Evolutionary conservation across 2,797 vertebrate genomes (phyloP), one percentile per base, ranked within the genome.

Genomic region (Eupleurogrammus muticus): DNA sequence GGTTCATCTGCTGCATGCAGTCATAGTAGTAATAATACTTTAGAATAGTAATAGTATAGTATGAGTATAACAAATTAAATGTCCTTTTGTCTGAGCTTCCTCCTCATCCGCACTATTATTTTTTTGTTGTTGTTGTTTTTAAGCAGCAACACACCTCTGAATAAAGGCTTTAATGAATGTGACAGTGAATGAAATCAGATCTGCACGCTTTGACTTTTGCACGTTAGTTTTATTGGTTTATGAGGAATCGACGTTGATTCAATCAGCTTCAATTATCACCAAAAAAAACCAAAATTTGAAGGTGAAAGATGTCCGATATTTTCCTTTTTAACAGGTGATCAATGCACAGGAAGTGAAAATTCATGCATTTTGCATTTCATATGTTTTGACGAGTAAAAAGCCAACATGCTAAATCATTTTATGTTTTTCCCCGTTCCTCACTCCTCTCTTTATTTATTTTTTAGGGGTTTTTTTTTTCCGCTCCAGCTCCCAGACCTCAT

Each of bases 331-430:
- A 71, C 86, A 84, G 80, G 82, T 90, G 79, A 92, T 92, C 80
- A 71, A 84, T 68, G 58, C 58, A 81, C 48, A 64, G 82, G 76
- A 87, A 81, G 80, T 5, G 63, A 47, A 77, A 73, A 52, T 87
- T 83, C 61, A 61, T 66, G 80, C 83, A 11, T 88, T 66, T 73
- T 85, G 87, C 88, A 90, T 79, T 83, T 87, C 35, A 70, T 16
- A 68, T 89, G 55, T 69, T 21, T 85, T 85, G 90, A 81, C 61
- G 86, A 87, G 87, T n/a, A 89, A 87, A 91, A 82, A 78, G 84
- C 89, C 92, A 94, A 94, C 94, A 94, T 76, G 81, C 79, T 93
- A 90, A 94, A 94, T 94, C 93, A 94, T 93, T 94, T 58, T 87
- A 82, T 87, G 75, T 87, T 75, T 87, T 86, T 81, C 77, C 79